Percentiles rank a stretch among this genome's conserved stretches.
These are phyloP conservation scores for Limnephilus lunatus DNA, from an alignment of 2,888 invertebrate genomes.

Conservation along the genomic window DNA sequence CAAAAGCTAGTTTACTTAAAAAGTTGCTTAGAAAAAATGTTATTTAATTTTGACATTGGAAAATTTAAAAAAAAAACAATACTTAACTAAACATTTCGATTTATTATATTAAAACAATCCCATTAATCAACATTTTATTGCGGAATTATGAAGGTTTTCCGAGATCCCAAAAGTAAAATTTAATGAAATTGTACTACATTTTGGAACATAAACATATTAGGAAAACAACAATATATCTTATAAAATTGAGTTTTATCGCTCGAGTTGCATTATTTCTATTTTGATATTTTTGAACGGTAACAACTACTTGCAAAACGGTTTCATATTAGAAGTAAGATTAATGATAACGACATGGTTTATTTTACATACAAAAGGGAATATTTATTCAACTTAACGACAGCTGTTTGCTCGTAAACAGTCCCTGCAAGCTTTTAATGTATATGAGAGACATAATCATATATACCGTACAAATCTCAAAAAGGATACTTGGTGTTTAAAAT, in stretches of 20 bases:
- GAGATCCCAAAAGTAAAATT: neutral
- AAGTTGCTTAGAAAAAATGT: no score
- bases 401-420: neutral
- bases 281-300: neutral
- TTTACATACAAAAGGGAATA: neutral
- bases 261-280: neutral
- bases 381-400: neutral
- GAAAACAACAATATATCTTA: neutral
- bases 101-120: neutral
- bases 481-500: neutral
- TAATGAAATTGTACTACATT: neutral
- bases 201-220: neutral
- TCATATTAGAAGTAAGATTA: neutral
- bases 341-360: neutral
- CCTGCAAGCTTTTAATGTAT: neutral
- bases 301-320: neutral
- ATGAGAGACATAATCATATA: neutral
- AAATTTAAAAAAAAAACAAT: neutral
- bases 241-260: neutral
- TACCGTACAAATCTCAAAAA: neutral
- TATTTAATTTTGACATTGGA: no score
- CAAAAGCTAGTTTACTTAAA: no score
- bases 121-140: neutral
- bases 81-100: no score
- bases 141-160: neutral